Percentiles rank a stretch among this genome's conserved stretches.
Evolutionary conservation across 2,888 invertebrate species (phyloP).

Genomic region (Tanytarsus gracilentus): DNA sequence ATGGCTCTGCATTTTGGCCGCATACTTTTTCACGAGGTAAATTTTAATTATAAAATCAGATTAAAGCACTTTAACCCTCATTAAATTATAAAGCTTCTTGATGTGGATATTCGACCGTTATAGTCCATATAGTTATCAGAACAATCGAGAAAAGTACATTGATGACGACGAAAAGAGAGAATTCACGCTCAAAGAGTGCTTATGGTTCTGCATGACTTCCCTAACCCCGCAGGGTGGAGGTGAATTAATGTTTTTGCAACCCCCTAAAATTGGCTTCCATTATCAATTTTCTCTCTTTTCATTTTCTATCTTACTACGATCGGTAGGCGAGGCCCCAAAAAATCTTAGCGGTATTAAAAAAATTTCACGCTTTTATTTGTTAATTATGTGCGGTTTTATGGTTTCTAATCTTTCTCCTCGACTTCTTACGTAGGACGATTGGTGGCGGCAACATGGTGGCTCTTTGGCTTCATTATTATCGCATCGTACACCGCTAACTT

Average conservation of each 20-base stretch:
- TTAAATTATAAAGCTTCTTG: slow-evolving; percentile 60
- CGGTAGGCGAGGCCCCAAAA: slow-evolving; percentile 22
- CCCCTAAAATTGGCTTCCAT: background rate
- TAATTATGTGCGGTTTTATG: no score
- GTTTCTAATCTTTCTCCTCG: no score
- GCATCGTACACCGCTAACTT: slow-evolving; percentile 97
- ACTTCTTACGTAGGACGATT: no score
- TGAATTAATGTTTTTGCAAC: slow-evolving; percentile 48
- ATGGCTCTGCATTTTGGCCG: slow-evolving; percentile 91
- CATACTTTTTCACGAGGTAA: slow-evolving; percentile 87
- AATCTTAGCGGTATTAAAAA: slow-evolving; percentile 19
- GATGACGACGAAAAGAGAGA: slow-evolving; percentile 90
- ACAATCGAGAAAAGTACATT: slow-evolving; percentile 85
- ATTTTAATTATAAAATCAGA: background rate
- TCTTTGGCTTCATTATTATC: slow-evolving; percentile 97
- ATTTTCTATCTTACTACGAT: no score
- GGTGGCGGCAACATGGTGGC: slow-evolving; percentile 95
- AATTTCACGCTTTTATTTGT: no score
- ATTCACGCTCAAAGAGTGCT: slow-evolving; percentile 89
- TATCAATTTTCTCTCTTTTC: background rate
- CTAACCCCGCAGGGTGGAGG: slow-evolving; percentile 92
- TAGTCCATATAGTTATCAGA: slow-evolving; percentile 95
- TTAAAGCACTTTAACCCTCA: background rate
- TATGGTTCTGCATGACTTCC: slow-evolving; percentile 99
- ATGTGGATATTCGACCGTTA: slow-evolving; percentile 96